A percentile compares a stretch with the other conserved stretches of the same genome.
Evolutionary conservation across 1,140 invertebrate genomes (phyloP).

Genomic region (Panagrolaimus sp.): DNA sequence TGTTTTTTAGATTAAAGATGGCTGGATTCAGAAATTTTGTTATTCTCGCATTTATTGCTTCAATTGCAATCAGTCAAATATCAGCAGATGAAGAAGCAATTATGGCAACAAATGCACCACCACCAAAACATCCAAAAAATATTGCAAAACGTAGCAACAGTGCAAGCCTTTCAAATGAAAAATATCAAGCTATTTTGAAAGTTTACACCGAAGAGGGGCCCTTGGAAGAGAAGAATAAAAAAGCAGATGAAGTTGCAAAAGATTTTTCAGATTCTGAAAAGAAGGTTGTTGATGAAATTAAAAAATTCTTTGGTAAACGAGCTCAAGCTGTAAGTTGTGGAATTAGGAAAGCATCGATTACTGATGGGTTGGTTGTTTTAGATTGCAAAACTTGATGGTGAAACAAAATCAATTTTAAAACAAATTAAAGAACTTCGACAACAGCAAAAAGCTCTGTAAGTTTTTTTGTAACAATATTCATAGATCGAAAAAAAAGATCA

Average conservation of each 20-base stretch:
- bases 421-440: conserved; percentile 10
- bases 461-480: not conserved
- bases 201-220: not conserved
- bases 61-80: no score
- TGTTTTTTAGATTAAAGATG: no score
- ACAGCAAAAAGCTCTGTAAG: not conserved
- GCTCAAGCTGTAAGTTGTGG: conserved; percentile 13
- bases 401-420: not conserved
- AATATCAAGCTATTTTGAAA: conserved; percentile 1
- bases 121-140: no score
- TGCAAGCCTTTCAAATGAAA: not conserved
- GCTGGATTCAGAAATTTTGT: no score
- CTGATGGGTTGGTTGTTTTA: not conserved
- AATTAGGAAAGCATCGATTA: no score
- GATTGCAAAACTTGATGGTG: not conserved
- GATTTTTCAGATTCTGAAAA: conserved; percentile 7
- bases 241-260: conserved; percentile 5
- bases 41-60: no score
- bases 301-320: not conserved
- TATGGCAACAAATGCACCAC: no score
- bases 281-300: not conserved
- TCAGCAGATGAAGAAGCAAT: no score
- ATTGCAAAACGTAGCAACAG: no score
- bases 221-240: conserved; percentile 6
- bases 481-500: no score